phyloP scores from a whole-genome alignment of 2,797 vertebrate genomes.

The Arctocebus calabarensis region DNA sequence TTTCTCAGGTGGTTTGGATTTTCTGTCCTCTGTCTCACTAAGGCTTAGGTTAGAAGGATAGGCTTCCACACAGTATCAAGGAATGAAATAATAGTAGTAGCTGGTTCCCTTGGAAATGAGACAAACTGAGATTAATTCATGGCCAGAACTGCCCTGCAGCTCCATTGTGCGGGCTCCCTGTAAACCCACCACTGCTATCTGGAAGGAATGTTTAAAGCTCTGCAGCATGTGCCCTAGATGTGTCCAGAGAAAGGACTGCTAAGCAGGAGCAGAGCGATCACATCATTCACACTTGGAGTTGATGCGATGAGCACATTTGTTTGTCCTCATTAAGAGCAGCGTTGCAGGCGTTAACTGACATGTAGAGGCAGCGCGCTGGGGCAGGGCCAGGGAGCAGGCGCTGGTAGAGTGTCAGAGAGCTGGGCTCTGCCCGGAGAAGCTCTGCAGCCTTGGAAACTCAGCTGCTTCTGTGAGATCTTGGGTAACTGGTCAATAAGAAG shows the following conservation, averaged over 20 bases:
- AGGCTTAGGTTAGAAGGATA: background rate
- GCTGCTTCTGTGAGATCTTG: background rate
- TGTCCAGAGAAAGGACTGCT: conserved; percentile 50
- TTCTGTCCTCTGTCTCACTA: background rate
- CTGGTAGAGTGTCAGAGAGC: background rate
- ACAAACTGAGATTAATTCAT: background rate
- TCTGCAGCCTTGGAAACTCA: background rate
- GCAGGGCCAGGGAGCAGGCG: conserved; percentile 15
- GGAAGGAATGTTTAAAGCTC: background rate
- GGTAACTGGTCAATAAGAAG: background rate
- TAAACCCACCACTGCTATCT: background rate
- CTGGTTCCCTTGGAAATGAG: background rate
- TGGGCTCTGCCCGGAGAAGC: background rate
- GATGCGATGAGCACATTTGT: conserved; percentile 74
- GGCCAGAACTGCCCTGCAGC: background rate
- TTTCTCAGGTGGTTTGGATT: conserved; percentile 50
- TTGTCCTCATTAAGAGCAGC: conserved; percentile 69
- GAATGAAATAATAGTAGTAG: background rate
- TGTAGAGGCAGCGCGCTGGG: conserved; percentile 46
- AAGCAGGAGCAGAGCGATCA: conserved; percentile 41
- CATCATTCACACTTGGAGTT: conserved; percentile 73
- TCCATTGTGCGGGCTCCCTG: background rate
- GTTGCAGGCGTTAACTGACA: conserved; percentile 21
- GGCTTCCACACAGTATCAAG: background rate
- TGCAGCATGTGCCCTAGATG: conserved; percentile 22